Evolutionary conservation across 1,140 invertebrate species (phyloP), one percentile per base, ranked within the genome.

Genomic region (Drosophila mayri): DNA sequence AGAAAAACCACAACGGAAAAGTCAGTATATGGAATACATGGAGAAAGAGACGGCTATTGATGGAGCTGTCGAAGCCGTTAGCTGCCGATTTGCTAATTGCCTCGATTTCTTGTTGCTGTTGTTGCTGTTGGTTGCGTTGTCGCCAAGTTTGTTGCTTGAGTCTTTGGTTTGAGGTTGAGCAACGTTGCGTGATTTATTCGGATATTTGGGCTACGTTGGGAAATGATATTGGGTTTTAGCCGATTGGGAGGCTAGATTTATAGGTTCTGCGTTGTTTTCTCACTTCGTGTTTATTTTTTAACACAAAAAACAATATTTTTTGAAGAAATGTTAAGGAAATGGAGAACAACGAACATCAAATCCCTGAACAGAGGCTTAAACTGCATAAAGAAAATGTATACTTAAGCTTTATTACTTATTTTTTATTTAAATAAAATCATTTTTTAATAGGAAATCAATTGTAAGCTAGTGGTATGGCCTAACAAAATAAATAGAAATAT

Each of bases 121-220:
- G 25, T 32, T 79, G 38, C 54, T 41, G 37, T 40, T 72, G 76
- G 40, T 73, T 61, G 38, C 72, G 20, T 16, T 47, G 32, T 25
- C 37, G 38, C 50, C 64, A 55, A 74, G 87, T 87, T 91, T 64
- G 87, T 87, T 58, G 81, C 72, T 91, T 91, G 32, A 91, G 88
- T 91, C 88, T 91, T 91, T 91, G 72, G 88, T 91, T 91, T 87
- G 76, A 77, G 83, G 62, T 63, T 55, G 28, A 30, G 68, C 22
- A 66, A 66, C 4, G 28, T 10, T 41, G 58, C 37, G 58, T 30
- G 28, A 16, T 32, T 30, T 73, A 10, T 50, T n/a, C 6, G 44
- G 50, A n/a, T 35, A 20, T 25, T 55, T 25, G 18, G 12, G 4
- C 35, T 32, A 14, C 11, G 1, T 14, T 44, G 14, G 12, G 5